These are phyloP conservation scores for Tetranychus truncatus DNA, from an alignment of 2,888 invertebrate genomes.

Conservation along the genomic window DNA sequence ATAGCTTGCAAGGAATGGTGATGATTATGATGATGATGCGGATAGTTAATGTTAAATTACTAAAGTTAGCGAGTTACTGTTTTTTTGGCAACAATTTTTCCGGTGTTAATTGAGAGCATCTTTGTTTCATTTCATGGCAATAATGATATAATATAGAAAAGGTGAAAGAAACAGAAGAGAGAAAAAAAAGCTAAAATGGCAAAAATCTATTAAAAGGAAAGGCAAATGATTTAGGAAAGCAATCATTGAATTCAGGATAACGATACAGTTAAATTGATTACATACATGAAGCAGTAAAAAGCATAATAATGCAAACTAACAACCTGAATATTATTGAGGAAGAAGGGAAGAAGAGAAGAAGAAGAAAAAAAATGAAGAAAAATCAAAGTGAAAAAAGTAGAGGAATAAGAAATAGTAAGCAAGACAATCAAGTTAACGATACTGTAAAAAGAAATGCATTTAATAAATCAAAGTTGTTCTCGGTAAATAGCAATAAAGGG, in stretches of 20 bases:
- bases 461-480: not conserved
- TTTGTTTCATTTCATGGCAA: not conserved
- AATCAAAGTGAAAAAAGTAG: not conserved
- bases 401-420: not conserved
- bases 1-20: not conserved
- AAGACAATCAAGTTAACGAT: conserved; percentile 8
- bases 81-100: not conserved
- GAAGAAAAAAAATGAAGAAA: not conserved
- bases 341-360: not conserved
- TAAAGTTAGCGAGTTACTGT: not conserved
- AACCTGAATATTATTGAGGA: not conserved
- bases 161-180: not conserved
- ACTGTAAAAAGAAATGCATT: conserved; percentile 1
- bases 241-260: not conserved
- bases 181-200: not conserved
- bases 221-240: not conserved
- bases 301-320: not conserved
- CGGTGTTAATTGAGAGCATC: not conserved
- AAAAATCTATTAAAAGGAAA: not conserved
- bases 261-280: not conserved
- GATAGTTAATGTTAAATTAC: not conserved
- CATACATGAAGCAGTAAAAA: not conserved
- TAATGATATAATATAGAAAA: not conserved
- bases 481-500: not conserved
- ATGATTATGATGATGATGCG: not conserved